phyloP scores from a whole-genome alignment of 2,113 vertebrate genomes.

The Vimba vimba region DNA sequence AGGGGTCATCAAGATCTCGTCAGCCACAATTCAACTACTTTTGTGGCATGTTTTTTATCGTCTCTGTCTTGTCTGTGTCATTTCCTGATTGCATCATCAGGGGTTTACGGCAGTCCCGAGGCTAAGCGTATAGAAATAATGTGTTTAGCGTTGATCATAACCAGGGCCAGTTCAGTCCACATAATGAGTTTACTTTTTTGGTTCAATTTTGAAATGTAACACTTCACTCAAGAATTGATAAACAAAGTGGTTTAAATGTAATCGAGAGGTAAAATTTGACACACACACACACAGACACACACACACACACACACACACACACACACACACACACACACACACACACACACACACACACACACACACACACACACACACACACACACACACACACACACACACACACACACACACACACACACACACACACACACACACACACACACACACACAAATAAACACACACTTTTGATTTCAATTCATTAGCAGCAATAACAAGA shows the following conservation, averaged over 20 bases:
- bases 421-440: too few relatives aligned
- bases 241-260: neutral
- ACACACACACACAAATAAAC: too few relatives aligned
- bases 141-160: neutral
- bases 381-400: too few relatives aligned
- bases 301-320: too few relatives aligned
- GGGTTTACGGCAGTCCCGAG: neutral
- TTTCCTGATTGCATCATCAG: neutral
- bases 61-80: neutral
- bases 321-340: neutral
- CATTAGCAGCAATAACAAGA: neutral
- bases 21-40: conserved; percentile 10
- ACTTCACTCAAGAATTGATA: neutral
- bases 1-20: conserved; percentile 17
- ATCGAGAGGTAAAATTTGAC: neutral
- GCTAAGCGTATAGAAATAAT: neutral
- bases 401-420: too few relatives aligned
- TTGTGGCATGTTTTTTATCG: neutral
- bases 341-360: too few relatives aligned
- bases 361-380: too few relatives aligned
- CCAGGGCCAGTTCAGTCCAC: neutral
- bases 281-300: neutral
- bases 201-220: neutral
- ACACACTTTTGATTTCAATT: neutral
- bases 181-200: neutral